phyloP scores from a whole-genome alignment of 2,888 invertebrate genomes.

The Drosophila testacea region DNA sequence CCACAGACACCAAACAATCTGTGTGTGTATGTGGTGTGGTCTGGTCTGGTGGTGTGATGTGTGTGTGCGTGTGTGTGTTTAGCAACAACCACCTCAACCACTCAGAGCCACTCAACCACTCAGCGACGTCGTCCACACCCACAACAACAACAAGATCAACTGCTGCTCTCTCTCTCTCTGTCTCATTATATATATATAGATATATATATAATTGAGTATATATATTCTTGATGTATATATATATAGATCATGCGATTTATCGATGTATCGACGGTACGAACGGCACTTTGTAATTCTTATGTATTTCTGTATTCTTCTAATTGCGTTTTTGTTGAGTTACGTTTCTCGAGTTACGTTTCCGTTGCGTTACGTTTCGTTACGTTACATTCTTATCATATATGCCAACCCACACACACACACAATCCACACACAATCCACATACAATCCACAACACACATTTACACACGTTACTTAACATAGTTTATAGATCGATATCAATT shows the following conservation, averaged over 20 bases:
- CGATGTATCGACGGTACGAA: conserved; percentile 68
- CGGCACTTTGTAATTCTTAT: conserved; percentile 67
- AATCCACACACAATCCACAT: conserved; percentile 31
- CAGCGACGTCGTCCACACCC: conserved; percentile 17
- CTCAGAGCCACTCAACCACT: conserved; percentile 8
- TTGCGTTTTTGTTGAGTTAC: conserved; percentile 80
- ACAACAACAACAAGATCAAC: conserved; percentile 1
- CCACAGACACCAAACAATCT: conserved; percentile 15
- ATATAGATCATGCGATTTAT: conserved; percentile 19
- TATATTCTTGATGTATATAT: conserved; percentile 21
- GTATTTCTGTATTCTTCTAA: conserved; percentile 66
- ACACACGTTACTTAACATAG: conserved; percentile 47
- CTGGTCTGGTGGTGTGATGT: neutral
- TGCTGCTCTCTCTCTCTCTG: conserved; percentile 1
- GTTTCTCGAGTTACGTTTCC: conserved; percentile 71
- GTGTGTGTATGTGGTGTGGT: conserved; percentile 3
- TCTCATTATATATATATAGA: neutral
- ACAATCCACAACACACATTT: conserved; percentile 24
- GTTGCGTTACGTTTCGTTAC: conserved; percentile 71
- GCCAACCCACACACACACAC: conserved; percentile 38
- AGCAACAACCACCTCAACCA: conserved; percentile 17
- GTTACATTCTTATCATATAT: conserved; percentile 51
- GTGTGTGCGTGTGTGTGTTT: conserved; percentile 8
- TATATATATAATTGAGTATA: neutral
- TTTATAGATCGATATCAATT: conserved; percentile 45